Percentiles rank a stretch among this genome's conserved stretches.
phyloP scores from a whole-genome alignment of 37 sponge, comb jelly and placozoan species.

The Axinella damicornis region DNA sequence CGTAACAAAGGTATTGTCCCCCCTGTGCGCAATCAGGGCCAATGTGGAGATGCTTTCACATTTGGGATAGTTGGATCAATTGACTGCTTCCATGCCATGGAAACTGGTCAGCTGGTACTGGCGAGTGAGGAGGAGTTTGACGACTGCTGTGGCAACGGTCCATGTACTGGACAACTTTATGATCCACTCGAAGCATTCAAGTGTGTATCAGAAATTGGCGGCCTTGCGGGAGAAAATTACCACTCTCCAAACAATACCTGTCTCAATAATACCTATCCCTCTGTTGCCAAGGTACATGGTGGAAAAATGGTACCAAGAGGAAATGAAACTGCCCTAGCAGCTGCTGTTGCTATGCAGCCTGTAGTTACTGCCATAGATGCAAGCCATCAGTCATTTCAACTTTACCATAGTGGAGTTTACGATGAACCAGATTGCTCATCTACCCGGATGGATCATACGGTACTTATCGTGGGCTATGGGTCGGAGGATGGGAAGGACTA shows the following conservation, averaged over 20 bases:
- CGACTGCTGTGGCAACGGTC: slow-evolving; percentile 57
- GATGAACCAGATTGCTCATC: slow-evolving; percentile 58
- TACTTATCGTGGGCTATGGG: slow-evolving; percentile 79
- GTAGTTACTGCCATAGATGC: slow-evolving; percentile 58
- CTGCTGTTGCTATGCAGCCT: slow-evolving; percentile 64
- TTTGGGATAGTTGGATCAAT: slow-evolving; percentile 36
- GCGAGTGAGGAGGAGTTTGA: slow-evolving; percentile 48
- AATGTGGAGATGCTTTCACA: slow-evolving; percentile 3
- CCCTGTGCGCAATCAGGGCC: slow-evolving; percentile 68
- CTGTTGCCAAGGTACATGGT: slow-evolving; percentile 33
- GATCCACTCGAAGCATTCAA: background rate
- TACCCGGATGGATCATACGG: slow-evolving; percentile 44
- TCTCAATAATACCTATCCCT: slow-evolving; percentile 8
- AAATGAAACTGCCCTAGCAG: slow-evolving; percentile 51
- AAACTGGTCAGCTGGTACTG: slow-evolving; percentile 44
- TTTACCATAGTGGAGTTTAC: slow-evolving; percentile 63
- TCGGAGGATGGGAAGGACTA: slow-evolving; percentile 58
- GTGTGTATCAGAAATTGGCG: slow-evolving; percentile 54
- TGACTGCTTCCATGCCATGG: slow-evolving; percentile 49
- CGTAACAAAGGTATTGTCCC: slow-evolving; percentile 68
- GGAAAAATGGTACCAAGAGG: slow-evolving; percentile 33
- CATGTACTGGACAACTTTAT: slow-evolving; percentile 5
- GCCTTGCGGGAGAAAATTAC: slow-evolving; percentile 37
- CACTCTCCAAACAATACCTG: slow-evolving; percentile 26
- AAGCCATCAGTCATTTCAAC: slow-evolving; percentile 44